Base-by-base conservation (phyloP, 2,888 invertebrate genomes). In the Ophion slaviceki region DNA sequence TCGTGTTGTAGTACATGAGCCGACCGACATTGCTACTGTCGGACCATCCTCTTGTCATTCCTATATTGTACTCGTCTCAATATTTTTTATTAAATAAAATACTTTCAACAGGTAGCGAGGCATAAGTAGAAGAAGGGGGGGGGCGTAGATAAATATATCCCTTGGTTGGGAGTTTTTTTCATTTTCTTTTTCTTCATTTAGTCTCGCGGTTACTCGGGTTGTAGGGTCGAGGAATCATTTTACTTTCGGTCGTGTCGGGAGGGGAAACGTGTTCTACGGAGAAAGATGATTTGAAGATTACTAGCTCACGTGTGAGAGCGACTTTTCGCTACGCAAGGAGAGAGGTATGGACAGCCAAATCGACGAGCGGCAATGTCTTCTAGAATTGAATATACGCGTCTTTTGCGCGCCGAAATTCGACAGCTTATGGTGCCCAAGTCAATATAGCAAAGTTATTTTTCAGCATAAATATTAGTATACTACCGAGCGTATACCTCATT, bases 1-100 rank as follows among this genome's bases (percentile, higher is more conserved):
- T 78, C 75, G 68, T 81, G 81, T 81, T 53, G 68, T 32, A 24
- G 32, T 80, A 83, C 83, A 83, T 78, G 80, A 45, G 61, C 77
- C 86, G 77, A 83, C 83, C 83, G 81, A 75, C 7, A 40, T 32
- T 32, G 32, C 32, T 80, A 68, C 36, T 40, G 61, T 36, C 62
- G 32, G 17, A 57, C 62, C 57, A 67, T 75, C 36, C 80, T 77
- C 86, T 68, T 40, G 80, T 86, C 78, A 83, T 86, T 86, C 80
- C 77, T 75, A 83, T 83, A 83, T 83, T 80, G 83, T 80, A 77
- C 80, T 80, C 77, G 57, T 59, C 53, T 59, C 59, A 32, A 45
- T 78, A 78, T 61, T 24, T 67, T 74, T 80, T 79, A 14, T 66
- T 70, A 74, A 78, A 70, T 81, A 75, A 86, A 86, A 83, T 57